Conservation (phyloP, 2,797 vertebrate genomes). For the Liparis tanakae region DNA sequence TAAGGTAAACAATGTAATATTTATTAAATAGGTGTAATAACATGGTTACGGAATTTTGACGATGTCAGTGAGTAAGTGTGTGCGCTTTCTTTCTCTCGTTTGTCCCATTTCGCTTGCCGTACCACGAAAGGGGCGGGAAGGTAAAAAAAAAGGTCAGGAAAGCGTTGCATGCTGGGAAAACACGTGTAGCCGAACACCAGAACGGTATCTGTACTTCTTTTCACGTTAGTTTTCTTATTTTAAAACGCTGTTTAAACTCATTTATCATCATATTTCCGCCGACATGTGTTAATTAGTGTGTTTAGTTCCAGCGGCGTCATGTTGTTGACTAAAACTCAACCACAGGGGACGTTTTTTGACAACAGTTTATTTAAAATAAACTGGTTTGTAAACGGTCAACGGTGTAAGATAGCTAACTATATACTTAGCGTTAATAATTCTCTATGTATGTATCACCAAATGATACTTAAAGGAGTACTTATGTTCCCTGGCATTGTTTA, state of each 20-base stretch:
- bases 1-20: background rate
- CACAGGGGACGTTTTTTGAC: background rate
- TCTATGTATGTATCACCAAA: background rate
- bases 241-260: accelerated
- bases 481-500: background rate
- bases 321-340: background rate
- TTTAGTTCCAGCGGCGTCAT: background rate
- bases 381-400: background rate
- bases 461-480: background rate
- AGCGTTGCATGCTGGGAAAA: constrained; percentile 71
- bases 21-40: too few species aligned
- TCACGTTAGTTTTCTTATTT: background rate
- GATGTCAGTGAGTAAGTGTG: background rate
- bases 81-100: background rate
- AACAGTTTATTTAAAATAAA: background rate
- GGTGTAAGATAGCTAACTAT: too few species aligned
- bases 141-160: background rate
- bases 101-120: constrained; percentile 58
- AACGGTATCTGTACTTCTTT: background rate
- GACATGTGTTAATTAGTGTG: accelerated
- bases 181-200: constrained; percentile 62
- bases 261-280: accelerated
- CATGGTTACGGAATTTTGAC: too few species aligned
- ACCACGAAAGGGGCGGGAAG: constrained; percentile 26
- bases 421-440: too few species aligned